Evolutionary conservation across 30 jellyfish, hydroid and myxozoan genomes (phyloP).

Genomic region (Phacellophora camtschatica): DNA sequence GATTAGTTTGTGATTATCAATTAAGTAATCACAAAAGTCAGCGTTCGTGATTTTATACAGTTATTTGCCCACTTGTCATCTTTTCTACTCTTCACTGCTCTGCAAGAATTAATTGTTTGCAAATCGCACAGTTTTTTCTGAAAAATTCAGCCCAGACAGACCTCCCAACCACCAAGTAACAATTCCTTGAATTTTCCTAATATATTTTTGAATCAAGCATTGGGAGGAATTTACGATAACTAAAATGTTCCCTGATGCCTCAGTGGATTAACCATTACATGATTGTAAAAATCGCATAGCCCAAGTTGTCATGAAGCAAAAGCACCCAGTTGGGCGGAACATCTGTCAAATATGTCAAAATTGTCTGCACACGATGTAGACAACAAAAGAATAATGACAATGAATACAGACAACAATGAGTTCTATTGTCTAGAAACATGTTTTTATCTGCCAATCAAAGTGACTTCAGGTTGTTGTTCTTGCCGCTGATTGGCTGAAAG

Average conservation of each 20-base stretch:
- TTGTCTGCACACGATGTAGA: constrained; percentile 66
- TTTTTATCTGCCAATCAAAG: constrained; percentile 82
- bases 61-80: too few relatives aligned
- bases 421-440: constrained; percentile 72
- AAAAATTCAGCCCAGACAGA: background rate
- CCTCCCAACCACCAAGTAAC: background rate
- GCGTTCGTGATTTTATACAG: too few relatives aligned
- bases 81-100: background rate
- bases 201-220: background rate
- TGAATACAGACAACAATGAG: constrained; percentile 91
- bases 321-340: constrained; percentile 99
- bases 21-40: too few relatives aligned
- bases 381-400: constrained; percentile 41
- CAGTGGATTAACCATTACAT: too few relatives aligned
- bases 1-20: too few relatives aligned
- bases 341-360: constrained; percentile 96
- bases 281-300: too few relatives aligned
- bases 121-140: background rate
- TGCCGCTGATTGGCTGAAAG: constrained; percentile 78
- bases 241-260: too few relatives aligned
- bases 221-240: background rate
- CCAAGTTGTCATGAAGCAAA: constrained; percentile 47
- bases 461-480: constrained; percentile 38
- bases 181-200: background rate
- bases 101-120: background rate